A percentile compares a stretch with the other conserved stretches of the same genome.
Evolutionary conservation across 1,140 invertebrate genomes (phyloP).

Genomic region (Steinernema feltiae): DNA sequence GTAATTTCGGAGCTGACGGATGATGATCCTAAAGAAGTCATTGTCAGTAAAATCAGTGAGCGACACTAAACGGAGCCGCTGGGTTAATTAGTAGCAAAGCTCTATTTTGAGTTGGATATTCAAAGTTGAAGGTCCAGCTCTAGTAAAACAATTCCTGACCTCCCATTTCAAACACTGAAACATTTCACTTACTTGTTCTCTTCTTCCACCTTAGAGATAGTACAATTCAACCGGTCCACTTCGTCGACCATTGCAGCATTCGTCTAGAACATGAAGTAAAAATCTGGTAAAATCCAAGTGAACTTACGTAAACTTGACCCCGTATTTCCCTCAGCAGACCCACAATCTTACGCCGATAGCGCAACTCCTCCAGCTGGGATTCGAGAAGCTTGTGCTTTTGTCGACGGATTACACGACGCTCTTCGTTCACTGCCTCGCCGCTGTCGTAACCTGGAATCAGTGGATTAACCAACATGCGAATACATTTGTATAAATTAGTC

Average conservation of each 20-base stretch:
- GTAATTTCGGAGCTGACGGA: neutral
- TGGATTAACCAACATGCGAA: no score
- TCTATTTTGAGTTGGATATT: neutral
- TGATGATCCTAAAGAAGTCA: neutral
- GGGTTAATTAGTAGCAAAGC: no score
- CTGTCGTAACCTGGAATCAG: no score
- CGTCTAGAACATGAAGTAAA: neutral
- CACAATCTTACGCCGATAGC: neutral
- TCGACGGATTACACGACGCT: neutral
- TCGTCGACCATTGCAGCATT: slow-evolving; percentile 1
- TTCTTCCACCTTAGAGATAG: neutral
- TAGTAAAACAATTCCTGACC: no score
- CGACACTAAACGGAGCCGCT: no score
- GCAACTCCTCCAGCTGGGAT: neutral
- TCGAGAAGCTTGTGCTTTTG: no score
- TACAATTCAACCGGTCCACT: neutral
- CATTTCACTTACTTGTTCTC: neutral
- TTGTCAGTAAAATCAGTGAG: no score
- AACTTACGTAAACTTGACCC: neutral
- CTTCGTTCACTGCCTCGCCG: neutral
- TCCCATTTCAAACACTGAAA: no score
- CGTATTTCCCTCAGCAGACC: neutral
- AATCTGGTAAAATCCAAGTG: neutral
- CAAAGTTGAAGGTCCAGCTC: no score
- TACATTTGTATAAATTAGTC: no score